A percentile compares a stretch with the other conserved stretches of the same genome.
Conservation (phyloP, 2,113 vertebrate genomes). For the Cephalopterus ornatus region DNA sequence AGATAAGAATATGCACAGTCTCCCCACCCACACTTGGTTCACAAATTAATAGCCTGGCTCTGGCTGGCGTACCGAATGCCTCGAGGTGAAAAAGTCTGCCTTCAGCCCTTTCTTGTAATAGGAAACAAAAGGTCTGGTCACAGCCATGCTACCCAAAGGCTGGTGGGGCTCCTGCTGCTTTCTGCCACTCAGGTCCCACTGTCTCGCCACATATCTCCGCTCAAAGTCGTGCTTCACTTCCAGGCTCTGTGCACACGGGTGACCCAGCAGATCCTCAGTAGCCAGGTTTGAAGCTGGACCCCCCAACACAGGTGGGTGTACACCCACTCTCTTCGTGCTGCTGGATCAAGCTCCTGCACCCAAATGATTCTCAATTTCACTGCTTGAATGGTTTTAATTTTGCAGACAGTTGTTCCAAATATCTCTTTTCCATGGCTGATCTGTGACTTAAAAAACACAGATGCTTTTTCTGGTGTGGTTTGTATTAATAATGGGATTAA, state of each 20-base stretch:
- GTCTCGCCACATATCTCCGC: fast-evolving
- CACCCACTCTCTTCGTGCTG: fast-evolving
- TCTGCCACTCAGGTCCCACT: fast-evolving
- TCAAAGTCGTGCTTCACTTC: fast-evolving
- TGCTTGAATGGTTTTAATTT: not conserved
- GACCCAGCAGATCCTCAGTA: not conserved
- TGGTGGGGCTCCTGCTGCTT: fast-evolving
- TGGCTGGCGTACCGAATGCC: not conserved
- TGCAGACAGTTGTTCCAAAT: not conserved
- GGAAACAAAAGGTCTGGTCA: not conserved
- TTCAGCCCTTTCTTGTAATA: not conserved
- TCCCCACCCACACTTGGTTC: slow-evolving; percentile 39
- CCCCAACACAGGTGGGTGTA: fast-evolving
- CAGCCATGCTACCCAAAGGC: fast-evolving
- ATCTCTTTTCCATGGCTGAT: not conserved
- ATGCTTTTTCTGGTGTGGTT: not conserved
- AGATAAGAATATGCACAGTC: not conserved
- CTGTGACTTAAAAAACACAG: not conserved
- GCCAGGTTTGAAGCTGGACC: not conserved
- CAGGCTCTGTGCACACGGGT: fast-evolving
- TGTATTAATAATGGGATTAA: not conserved
- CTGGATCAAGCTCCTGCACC: not conserved
- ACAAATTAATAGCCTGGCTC: not conserved
- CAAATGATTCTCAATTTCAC: not conserved
- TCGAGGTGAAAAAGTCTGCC: not conserved